Evolutionary conservation across 23 tunicate genomes (phyloP).

Genomic region (Phallusia fumigata): DNA sequence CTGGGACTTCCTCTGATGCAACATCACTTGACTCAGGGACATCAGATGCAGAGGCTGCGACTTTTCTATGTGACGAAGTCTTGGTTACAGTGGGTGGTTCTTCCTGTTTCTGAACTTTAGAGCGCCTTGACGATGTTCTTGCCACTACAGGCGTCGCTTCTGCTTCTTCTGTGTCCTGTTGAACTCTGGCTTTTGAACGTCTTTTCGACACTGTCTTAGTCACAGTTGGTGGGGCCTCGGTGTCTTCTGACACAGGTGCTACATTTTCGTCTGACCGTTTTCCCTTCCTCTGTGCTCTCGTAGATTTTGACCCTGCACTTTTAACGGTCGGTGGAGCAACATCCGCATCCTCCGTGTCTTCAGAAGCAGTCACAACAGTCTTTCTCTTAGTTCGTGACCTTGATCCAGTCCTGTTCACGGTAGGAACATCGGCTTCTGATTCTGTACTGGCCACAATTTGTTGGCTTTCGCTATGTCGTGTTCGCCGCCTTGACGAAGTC

Average conservation of each 20-base stretch:
- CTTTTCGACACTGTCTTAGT: neutral
- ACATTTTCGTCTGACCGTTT: neutral
- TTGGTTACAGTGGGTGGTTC: neutral
- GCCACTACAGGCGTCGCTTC: neutral
- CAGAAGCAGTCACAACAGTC: neutral
- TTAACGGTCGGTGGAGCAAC: neutral
- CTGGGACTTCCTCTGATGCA: neutral
- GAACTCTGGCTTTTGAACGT: neutral
- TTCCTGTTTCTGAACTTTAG: neutral
- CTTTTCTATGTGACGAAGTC: neutral
- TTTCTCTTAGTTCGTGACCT: neutral
- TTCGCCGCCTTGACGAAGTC: neutral
- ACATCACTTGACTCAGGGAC: neutral
- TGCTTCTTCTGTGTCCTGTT: neutral
- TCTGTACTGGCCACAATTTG: neutral
- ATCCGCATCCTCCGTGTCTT: neutral
- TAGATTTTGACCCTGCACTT: neutral
- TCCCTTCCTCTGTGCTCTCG: neutral
- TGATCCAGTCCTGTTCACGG: neutral
- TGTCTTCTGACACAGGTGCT: neutral
- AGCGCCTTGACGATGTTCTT: neutral
- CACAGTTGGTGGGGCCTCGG: neutral
- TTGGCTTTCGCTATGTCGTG: neutral
- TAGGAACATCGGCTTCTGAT: neutral
- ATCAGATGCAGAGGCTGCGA: neutral